A percentile compares a stretch with the other conserved stretches of the same genome.
phyloP scores from a whole-genome alignment of 2,797 vertebrate genomes.

The Pangasius macronema region DNA sequence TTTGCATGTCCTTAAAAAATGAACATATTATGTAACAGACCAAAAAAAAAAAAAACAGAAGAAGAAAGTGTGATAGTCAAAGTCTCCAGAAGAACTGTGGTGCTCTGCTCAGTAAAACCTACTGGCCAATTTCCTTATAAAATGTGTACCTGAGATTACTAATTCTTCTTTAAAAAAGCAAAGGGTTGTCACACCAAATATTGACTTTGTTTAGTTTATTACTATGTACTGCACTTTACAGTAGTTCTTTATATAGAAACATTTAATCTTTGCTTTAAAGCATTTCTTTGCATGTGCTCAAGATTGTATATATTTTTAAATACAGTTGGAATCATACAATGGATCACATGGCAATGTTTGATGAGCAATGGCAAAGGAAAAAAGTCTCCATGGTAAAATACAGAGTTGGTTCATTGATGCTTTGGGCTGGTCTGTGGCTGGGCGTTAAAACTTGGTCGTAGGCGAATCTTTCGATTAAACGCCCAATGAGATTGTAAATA shows the following conservation, averaged over 20 bases:
- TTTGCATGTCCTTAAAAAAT: too few species aligned
- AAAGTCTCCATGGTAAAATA: not conserved
- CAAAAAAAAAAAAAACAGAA: not conserved
- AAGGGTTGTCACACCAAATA: not conserved
- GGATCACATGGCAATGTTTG: not conserved
- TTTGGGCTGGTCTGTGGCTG: not conserved
- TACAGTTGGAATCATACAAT: not conserved
- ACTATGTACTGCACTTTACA: not conserved
- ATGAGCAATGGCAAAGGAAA: not conserved
- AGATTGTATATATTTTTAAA: not conserved
- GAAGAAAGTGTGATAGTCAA: too few species aligned
- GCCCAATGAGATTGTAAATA: not conserved
- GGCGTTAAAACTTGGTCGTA: not conserved
- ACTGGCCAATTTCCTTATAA: not conserved
- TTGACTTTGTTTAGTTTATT: not conserved
- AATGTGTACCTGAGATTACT: not conserved
- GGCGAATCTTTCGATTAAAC: not conserved
- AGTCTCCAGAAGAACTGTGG: not conserved
- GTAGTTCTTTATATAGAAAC: not conserved
- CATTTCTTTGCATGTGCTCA: not conserved
- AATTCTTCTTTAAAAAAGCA: not conserved
- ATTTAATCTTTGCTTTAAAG: not conserved
- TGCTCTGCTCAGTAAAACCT: not conserved
- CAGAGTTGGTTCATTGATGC: not conserved
- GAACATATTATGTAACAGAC: not conserved